Base-by-base conservation (phyloP, 2,113 vertebrate species). In the crab-eating macaque (Macaca fascicularis) region DNA sequence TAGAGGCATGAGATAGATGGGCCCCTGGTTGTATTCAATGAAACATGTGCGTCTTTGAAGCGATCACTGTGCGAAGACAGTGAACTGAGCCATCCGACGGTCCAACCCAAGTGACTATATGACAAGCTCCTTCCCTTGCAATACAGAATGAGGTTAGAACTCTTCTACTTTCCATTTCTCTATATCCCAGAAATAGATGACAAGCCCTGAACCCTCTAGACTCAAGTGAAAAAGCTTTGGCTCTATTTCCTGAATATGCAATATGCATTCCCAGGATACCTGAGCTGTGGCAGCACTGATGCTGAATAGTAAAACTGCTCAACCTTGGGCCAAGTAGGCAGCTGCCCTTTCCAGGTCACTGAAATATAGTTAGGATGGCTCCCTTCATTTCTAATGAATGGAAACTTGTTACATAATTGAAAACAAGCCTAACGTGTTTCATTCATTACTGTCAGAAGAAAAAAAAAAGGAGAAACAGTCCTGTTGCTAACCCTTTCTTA, bases 321-420 rank as follows among this genome's bases (percentile, higher is more conserved):
- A 38, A 79, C 85, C 81, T 76, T 40, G 30, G 32, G 52, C 84
- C 4, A 1, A 48, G 61, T 6, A 78, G 72, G 75, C 61, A 93
- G 35, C 57, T 48, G 10, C 5, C 38, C 43, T 86, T 92, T 95
- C 69, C 87, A 90, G 96, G 92, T 94, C 78, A 64, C 75, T 72
- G 75, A 83, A 93, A 45, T 59, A 10, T 50, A 83, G 69, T 90
- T 96, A 95, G 90, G 88, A 93, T n/a, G 23, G 3, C 50, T 9
- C 43, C 88, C 91, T 94, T 35, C 55, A 27, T 91, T 89, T 85
- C 89, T 97, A 94, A 97, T 96, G 94, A 98, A 98, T 94, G 82
- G 75, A 74, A 72, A 84, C 96, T 98, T 97, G 96, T 95, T 94
- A 50, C 90, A 94, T 95, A 96, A 98, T 92, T 97, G 94, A 93